phyloP scores from a whole-genome alignment of 2,113 vertebrate species.

The Phoxinus phoxinus region DNA sequence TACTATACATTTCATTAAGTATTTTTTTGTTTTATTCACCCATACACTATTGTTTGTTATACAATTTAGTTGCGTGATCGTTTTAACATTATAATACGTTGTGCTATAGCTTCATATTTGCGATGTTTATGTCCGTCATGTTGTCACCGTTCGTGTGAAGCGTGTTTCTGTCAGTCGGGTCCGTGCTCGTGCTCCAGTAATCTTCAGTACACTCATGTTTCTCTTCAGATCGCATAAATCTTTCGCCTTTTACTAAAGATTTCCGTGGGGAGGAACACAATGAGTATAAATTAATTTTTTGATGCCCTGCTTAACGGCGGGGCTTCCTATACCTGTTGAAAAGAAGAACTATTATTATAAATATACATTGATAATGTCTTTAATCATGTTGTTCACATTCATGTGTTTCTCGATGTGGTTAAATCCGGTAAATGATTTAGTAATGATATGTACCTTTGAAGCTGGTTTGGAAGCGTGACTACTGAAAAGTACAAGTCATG shows the following conservation, averaged over 20 bases:
- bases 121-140: not conserved
- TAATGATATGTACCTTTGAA: too few species aligned
- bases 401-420: too few species aligned
- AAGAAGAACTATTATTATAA: too few species aligned
- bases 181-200: accelerated
- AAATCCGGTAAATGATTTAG: too few species aligned
- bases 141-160: not conserved
- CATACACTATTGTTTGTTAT: not conserved
- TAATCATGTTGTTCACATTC: too few species aligned
- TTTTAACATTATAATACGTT: not conserved
- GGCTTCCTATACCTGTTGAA: accelerated
- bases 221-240: constrained; percentile 36
- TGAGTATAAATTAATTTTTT: constrained; percentile 27
- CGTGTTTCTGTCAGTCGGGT: not conserved
- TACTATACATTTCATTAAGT: too few species aligned
- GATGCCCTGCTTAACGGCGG: not conserved
- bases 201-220: constrained; percentile 28
- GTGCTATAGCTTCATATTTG: not conserved
- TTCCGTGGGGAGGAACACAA: constrained; percentile 31
- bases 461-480: too few species aligned
- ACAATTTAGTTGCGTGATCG: not conserved
- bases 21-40: not conserved
- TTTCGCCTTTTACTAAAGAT: constrained; percentile 47
- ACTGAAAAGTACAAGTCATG: too few species aligned
- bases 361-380: too few species aligned